Base-by-base conservation (phyloP, 23 tunicate genomes). In the Botrylloides violaceus region DNA sequence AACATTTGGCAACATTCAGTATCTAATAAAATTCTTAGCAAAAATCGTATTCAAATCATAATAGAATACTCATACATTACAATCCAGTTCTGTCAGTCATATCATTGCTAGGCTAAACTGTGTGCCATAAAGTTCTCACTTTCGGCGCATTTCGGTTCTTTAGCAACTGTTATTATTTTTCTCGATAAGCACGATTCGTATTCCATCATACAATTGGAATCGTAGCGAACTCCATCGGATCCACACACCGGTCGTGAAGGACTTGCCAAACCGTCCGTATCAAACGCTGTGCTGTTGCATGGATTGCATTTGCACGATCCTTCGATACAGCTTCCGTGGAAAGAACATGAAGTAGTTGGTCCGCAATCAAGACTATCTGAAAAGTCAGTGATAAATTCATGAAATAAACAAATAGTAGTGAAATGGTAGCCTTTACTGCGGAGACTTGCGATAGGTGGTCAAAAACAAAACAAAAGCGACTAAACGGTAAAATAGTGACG, bases 161-260 rank as follows among this genome's bases (percentile, higher is more conserved):
- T 15, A 43, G 9, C 15, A 15, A 43, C 53, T 15, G 53, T 43
- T 43, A 43, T 7, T 15, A 7, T 43, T 28, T 58, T 49, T 58
- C 66, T 64, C 3, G 76, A 48, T 20, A 20, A 36, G 49, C 92
- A 84, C 2, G 92, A 82, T 36, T 73, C 73, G 58, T 84, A 84
- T 36, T 56, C 31, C 47, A 84, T 53, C 43, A 77, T 80, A 58
- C 92, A 84, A 31, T 48, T 75, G 0, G 92, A 78, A n/a, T 71
- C 92, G 36, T 81, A 81, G 32, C 79, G 73, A 22, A 65, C 53
- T 21, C 79, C 86, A 4, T 74, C 65, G 0, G 66, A 36, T 15
- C 79, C 79, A 37, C 86, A 81, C 25, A 66, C 66, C 61, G 39
- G 62, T 56, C 47, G 53, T 0, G 64, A 58, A 26, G 34, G 39